Conservation (phyloP, 1,140 invertebrate species). For the Drosophila nasuta region DNA sequence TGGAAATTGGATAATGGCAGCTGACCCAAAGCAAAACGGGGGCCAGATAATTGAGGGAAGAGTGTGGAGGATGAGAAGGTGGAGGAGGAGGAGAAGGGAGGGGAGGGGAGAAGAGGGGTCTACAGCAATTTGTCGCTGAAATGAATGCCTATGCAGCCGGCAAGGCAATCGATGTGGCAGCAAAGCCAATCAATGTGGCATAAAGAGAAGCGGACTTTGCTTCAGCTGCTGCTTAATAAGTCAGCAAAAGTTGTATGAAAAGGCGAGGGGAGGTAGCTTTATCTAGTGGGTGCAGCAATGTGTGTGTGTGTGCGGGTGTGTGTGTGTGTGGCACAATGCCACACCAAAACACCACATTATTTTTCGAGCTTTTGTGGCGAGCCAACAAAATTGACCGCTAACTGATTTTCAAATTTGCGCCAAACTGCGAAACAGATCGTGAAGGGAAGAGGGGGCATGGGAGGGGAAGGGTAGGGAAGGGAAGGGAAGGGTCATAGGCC, state of each 20-base stretch:
- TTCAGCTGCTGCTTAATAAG: slow-evolving; percentile 39
- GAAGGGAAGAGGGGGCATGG: background rate
- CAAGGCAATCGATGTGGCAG: slow-evolving; percentile 24
- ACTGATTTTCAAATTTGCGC: slow-evolving; percentile 78
- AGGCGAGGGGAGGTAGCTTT: background rate
- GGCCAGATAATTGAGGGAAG: background rate
- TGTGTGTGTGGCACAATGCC: slow-evolving; percentile 60
- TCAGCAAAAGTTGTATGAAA: background rate
- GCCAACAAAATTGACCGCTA: slow-evolving; percentile 76
- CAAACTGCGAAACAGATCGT: slow-evolving; percentile 15
- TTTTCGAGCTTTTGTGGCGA: slow-evolving; percentile 64
- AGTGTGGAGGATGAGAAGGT: background rate
- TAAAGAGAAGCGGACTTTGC: slow-evolving; percentile 20
- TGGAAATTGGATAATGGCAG: slow-evolving; percentile 81
- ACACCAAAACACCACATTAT: slow-evolving; percentile 78
- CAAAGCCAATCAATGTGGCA: slow-evolving; percentile 25
- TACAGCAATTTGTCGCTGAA: slow-evolving; percentile 8
- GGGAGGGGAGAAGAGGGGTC: no score
- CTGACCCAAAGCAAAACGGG: slow-evolving; percentile 20
- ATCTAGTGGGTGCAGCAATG: slow-evolving; percentile 8
- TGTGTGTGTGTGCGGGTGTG: background rate
- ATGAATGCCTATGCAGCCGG: background rate
- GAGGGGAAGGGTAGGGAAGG: no score
- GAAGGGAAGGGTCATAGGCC: slow-evolving; percentile 24
- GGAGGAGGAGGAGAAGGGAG: background rate